Base-by-base conservation (phyloP, 1,140 invertebrate species). In the Diorhabda sublineata region DNA sequence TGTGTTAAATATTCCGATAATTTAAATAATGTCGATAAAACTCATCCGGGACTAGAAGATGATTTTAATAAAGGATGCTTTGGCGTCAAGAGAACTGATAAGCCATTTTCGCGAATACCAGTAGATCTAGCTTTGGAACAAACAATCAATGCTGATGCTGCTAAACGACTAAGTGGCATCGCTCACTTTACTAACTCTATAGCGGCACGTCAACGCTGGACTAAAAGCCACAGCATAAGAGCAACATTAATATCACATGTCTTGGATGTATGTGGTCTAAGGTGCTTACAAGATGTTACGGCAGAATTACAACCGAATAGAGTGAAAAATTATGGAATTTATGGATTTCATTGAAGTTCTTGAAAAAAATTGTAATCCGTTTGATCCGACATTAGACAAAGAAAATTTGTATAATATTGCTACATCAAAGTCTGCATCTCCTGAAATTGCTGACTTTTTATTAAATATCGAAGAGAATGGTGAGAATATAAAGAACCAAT, bases 141-240 rank as follows among this genome's bases (percentile, higher is more conserved):
- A 67, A 79, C 74, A 0, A 72, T 77, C 45, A 77, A 78, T 69
- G 72, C 73, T 3, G 74, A 77, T 65, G 75, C 75, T 43, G 74
- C 71, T 11, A 72, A 64, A 59, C 45, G 45, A 52, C 8, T 8
- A 52, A 52, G 5, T 5, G 45, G 45, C 45, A 52, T 52, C 8
- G 56, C 64, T 4, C 58, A 75, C 61, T 67, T 76, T 44, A 76
- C 71, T 4, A 64, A 71, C 64, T 71, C 70, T 9, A 72, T 72
- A 63, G 42, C 71, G 8, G 71, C 71, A 65, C 69, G 68, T 52
- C 67, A 71, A 71, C 62, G 68, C 45, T 72, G 71, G 71, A 41
- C 45, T 5, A 64, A 61, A 69, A 71, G 66, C 62, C 70, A 71
- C 61, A 60, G 45, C 44, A 64, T 71, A 11, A 60, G 66, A 52